phyloP scores from a whole-genome alignment of 2,888 invertebrate genomes.

The Yponomeuta malinellus region DNA sequence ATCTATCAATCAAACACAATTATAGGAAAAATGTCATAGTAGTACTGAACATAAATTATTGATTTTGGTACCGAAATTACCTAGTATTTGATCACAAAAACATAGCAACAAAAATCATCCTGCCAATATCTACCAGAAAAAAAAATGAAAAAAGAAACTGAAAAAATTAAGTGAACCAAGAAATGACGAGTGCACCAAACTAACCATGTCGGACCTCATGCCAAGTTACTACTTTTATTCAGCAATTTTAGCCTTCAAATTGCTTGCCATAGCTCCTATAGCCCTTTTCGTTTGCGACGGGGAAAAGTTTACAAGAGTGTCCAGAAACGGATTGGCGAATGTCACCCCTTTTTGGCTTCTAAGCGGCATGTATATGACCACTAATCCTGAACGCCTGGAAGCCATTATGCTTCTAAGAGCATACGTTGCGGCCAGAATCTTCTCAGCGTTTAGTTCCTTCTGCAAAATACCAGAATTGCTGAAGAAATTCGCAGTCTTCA shows the following conservation, averaged over 20 bases:
- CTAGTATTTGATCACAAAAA: no score
- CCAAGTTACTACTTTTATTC: slow-evolving; percentile 31
- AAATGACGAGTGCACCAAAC: background rate
- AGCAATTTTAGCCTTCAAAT: slow-evolving; percentile 30
- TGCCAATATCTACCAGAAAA: background rate
- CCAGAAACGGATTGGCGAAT: slow-evolving; percentile 44
- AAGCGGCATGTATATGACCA: slow-evolving; percentile 43
- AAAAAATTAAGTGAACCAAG: background rate
- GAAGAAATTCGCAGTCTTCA: background rate
- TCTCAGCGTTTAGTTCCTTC: slow-evolving; percentile 32
- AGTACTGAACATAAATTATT: no score
- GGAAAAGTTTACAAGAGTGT: slow-evolving; percentile 38
- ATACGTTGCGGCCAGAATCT: slow-evolving; percentile 33
- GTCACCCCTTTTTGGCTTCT: slow-evolving; percentile 53
- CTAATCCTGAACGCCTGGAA: slow-evolving; percentile 31
- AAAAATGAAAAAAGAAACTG: background rate
- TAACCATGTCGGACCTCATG: background rate
- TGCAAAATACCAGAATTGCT: background rate
- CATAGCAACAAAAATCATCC: no score
- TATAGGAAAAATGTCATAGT: no score
- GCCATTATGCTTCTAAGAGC: slow-evolving; percentile 33
- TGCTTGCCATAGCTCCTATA: slow-evolving; percentile 33
- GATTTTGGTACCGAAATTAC: no score
- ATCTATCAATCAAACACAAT: no score
- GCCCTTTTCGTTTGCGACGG: slow-evolving; percentile 32